These are phyloP conservation scores for Rotaria magnacalcarata DNA, from an alignment of 2,888 invertebrate species.

Conservation along the genomic window DNA sequence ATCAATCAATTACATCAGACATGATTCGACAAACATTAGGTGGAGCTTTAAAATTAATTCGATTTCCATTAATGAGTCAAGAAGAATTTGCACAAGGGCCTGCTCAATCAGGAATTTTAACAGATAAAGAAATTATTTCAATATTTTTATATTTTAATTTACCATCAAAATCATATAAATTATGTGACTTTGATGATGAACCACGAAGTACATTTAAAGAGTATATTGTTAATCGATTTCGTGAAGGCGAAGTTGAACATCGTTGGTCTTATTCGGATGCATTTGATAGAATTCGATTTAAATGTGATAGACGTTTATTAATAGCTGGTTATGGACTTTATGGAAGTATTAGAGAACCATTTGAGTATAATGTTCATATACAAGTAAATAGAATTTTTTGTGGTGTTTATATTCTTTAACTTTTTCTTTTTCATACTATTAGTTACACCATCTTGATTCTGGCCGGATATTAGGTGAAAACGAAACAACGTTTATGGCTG, in stretches of 20 bases:
- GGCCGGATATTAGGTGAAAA: conserved; percentile 72
- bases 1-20: conserved; percentile 59
- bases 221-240: conserved; percentile 70
- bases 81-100: conserved; percentile 74
- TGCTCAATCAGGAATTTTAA: conserved; percentile 21
- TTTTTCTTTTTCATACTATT: conserved; percentile 23
- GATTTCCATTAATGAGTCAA: conserved; percentile 78
- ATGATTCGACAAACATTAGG: conserved; percentile 65
- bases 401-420: not conserved
- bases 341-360: conserved; percentile 72
- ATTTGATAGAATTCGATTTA: conserved; percentile 74
- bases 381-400: conserved; percentile 56
- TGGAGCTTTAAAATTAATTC: conserved; percentile 63
- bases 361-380: conserved; percentile 73
- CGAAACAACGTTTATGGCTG: conserved; percentile 72
- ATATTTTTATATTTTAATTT: conserved; percentile 42
- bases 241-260: conserved; percentile 72
- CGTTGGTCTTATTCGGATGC: conserved; percentile 80
- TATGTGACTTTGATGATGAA: conserved; percentile 65
- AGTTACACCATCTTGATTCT: conserved; percentile 71
- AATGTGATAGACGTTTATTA: conserved; percentile 74
- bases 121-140: conserved; percentile 40
- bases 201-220: conserved; percentile 76
- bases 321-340: conserved; percentile 79
- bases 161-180: not conserved